phyloP scores from a whole-genome alignment of 2,888 invertebrate species.

The Belgica antarctica region DNA sequence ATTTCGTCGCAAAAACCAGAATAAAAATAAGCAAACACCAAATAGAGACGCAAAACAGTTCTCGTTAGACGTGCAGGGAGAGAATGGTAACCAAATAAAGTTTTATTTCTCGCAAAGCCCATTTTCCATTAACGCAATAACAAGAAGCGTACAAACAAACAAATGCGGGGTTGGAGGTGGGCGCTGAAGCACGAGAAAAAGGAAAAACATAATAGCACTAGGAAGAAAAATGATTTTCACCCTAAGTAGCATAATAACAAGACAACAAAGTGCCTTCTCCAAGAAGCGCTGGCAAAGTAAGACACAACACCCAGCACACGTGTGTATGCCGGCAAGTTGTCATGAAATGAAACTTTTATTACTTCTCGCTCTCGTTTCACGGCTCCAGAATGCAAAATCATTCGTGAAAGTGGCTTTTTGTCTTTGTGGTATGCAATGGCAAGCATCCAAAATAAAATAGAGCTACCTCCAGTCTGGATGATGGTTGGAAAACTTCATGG shows the following conservation, averaged over 20 bases:
- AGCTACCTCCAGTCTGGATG: too few species aligned
- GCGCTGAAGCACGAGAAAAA: neutral
- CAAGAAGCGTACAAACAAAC: neutral
- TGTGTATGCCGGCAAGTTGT: neutral
- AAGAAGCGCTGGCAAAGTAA: neutral
- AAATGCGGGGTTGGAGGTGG: neutral
- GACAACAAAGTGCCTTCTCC: conserved; percentile 1
- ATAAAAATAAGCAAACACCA: neutral
- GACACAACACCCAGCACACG: neutral
- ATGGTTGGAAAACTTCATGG: too few species aligned
- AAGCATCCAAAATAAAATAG: too few species aligned
- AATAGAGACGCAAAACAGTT: neutral
- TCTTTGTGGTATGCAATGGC: neutral
- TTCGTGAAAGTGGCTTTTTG: neutral
- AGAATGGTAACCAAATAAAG: conserved; percentile 24
- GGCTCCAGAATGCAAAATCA: conserved; percentile 7
- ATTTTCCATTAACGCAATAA: conserved; percentile 30
- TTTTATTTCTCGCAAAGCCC: conserved; percentile 17
- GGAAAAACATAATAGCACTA: neutral
- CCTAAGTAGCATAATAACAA: conserved; percentile 7
- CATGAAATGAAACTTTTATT: conserved; percentile 39
- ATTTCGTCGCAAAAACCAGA: neutral
- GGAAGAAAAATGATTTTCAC: conserved; percentile 5
- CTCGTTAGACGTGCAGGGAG: conserved; percentile 11
- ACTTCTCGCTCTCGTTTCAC: neutral